These are phyloP conservation scores for Siderastrea siderea DNA, from an alignment of 92 coral and sea anemone species.

Conservation along the genomic window DNA sequence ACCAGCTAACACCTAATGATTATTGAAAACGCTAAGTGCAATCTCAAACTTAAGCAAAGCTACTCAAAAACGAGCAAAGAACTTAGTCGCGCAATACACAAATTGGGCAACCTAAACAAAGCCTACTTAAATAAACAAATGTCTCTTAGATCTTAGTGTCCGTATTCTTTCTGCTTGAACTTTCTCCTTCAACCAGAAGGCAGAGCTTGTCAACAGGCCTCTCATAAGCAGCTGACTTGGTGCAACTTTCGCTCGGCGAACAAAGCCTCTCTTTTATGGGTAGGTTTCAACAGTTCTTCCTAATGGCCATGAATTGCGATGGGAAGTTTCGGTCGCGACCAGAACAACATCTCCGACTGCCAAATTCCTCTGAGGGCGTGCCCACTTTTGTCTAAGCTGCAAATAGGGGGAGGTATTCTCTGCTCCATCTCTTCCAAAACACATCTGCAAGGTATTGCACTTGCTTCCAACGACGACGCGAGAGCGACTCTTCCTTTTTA, in stretches of 20 bases:
- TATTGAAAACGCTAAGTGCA: no score
- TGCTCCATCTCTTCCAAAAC: conserved; percentile 59
- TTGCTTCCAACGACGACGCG: background rate
- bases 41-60: no score
- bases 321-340: conserved; percentile 6
- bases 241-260: conserved; percentile 43
- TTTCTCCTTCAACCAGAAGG: conserved; percentile 29
- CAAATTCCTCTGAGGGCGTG: conserved; percentile 20
- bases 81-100: no score
- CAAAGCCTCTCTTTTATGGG: conserved; percentile 29
- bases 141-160: no score
- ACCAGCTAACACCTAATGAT: no score
- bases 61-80: no score
- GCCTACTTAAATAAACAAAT: no score
- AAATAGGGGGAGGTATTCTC: conserved; percentile 41
- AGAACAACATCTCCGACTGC: conserved; percentile 35
- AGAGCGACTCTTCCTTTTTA: background rate
- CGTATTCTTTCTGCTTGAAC: no score
- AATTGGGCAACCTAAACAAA: no score
- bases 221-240: conserved; percentile 40
- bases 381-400: conserved; percentile 43
- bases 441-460: conserved; percentile 20
- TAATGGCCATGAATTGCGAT: conserved; percentile 2
- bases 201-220: conserved; percentile 54
- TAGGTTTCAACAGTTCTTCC: background rate